Evolutionary conservation across 2,797 vertebrate species (phyloP).

Genomic region (Mastacembelus armatus): DNA sequence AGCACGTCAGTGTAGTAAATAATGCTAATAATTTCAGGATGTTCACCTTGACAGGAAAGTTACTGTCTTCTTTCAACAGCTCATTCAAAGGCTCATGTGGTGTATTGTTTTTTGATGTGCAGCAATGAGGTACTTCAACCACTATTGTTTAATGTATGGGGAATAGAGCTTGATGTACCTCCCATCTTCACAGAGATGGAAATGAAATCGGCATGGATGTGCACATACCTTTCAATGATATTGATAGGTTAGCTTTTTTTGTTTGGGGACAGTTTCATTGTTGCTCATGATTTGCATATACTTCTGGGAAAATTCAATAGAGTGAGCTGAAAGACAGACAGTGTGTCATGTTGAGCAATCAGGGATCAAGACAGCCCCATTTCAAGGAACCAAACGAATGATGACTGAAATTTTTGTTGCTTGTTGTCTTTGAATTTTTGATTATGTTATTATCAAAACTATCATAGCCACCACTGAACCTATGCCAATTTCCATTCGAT

Average conservation of each 20-base stretch:
- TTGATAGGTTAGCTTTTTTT: conserved; percentile 67
- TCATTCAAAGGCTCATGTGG: conserved; percentile 66
- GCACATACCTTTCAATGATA: conserved; percentile 55
- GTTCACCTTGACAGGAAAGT: conserved; percentile 78
- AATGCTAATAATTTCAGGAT: conserved; percentile 77
- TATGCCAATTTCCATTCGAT: conserved; percentile 46
- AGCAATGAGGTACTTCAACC: conserved; percentile 70
- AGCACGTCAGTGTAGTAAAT: conserved; percentile 74
- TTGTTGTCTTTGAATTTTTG: conserved; percentile 46
- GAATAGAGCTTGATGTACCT: conserved; percentile 72
- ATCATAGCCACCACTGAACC: conserved; percentile 38
- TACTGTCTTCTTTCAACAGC: conserved; percentile 74
- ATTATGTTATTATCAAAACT: conserved; percentile 43
- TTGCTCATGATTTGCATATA: conserved; percentile 51
- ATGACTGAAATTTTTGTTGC: conserved; percentile 28
- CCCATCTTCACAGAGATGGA: conserved; percentile 66
- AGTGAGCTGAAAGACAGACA: conserved; percentile 16
- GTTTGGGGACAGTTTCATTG: conserved; percentile 56
- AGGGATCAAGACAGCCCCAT: conserved; percentile 19
- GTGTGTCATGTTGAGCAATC: conserved; percentile 35
- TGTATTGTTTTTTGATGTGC: conserved; percentile 76
- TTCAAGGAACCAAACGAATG: conserved; percentile 42
- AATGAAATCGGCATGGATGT: conserved; percentile 55
- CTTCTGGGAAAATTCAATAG: conserved; percentile 52
- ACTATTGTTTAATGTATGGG: conserved; percentile 79